Conservation (phyloP, 2,797 vertebrate species). For the Sphaeramia orbicularis region DNA sequence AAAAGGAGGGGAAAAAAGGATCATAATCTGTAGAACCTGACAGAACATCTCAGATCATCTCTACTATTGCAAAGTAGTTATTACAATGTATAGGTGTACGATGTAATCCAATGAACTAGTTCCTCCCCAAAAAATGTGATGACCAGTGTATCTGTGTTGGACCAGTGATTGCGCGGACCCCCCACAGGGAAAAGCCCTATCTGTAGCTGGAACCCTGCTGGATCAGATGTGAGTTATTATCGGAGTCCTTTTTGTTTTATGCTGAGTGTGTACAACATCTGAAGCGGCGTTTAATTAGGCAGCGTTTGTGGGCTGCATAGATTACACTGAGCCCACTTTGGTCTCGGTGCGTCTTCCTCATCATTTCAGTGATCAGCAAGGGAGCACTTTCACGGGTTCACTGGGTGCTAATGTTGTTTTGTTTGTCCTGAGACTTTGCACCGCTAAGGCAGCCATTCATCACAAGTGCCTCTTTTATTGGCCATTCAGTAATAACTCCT, state of each 20-base stretch:
- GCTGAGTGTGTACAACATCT: conserved; percentile 56
- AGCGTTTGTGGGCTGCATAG: conserved; percentile 62
- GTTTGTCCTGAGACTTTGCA: conserved; percentile 32
- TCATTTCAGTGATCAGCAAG: conserved; percentile 54
- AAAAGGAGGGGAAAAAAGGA: too few relatives aligned
- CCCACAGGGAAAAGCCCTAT: neutral
- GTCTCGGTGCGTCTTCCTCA: conserved; percentile 44
- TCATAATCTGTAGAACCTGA: too few relatives aligned
- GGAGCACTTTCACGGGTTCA: conserved; percentile 45
- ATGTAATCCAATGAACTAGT: too few relatives aligned
- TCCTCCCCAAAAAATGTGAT: too few relatives aligned
- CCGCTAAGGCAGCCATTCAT: conserved; percentile 43
- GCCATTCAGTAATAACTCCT: conserved; percentile 42
- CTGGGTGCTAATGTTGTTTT: conserved; percentile 41
- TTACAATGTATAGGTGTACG: too few relatives aligned
- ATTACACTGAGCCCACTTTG: conserved; percentile 45
- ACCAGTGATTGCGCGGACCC: neutral
- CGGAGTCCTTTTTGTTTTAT: conserved; percentile 39
- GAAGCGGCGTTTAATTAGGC: conserved; percentile 63
- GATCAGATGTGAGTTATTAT: conserved; percentile 47
- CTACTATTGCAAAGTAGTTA: too few relatives aligned
- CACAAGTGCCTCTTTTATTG: conserved; percentile 51
- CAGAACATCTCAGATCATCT: too few relatives aligned
- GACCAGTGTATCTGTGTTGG: neutral
- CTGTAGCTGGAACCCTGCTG: neutral